Evolutionary conservation across 2,113 vertebrate species (phyloP).

Genomic region (Girardinichthys multiradiatus): DNA sequence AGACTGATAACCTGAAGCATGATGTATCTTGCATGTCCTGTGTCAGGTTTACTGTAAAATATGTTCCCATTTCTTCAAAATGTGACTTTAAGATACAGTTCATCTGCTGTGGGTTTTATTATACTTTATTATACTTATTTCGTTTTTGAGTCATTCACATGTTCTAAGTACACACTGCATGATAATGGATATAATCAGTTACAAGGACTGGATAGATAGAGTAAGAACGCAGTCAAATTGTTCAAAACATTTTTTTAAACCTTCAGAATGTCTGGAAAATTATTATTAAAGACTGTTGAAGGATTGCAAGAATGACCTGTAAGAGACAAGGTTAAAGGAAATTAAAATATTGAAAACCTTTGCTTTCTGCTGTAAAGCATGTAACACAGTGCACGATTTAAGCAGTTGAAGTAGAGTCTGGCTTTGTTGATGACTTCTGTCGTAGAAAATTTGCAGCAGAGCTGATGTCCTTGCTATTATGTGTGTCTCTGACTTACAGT

Average conservation of each 20-base stretch:
- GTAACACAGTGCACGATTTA: neutral
- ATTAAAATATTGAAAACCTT: no score
- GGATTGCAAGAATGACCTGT: neutral
- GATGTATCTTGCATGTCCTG: neutral
- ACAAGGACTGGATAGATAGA: neutral
- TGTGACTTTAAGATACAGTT: neutral
- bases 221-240: neutral
- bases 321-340: no score
- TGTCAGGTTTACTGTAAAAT: neutral
- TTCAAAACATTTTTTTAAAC: neutral
- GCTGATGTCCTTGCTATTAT: constrained; percentile 49
- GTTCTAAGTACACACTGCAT: neutral
- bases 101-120: neutral
- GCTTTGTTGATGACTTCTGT: constrained; percentile 15
- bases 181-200: neutral
- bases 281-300: neutral
- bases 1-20: neutral
- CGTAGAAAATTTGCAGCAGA: constrained; percentile 20
- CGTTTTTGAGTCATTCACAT: neutral
- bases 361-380: neutral
- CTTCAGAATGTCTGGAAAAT: no score
- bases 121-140: no score
- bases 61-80: neutral
- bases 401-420: neutral
- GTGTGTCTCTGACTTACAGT: constrained; percentile 46